Conservation (phyloP, 2,888 invertebrate species). For the Andrena trimmerana region DNA sequence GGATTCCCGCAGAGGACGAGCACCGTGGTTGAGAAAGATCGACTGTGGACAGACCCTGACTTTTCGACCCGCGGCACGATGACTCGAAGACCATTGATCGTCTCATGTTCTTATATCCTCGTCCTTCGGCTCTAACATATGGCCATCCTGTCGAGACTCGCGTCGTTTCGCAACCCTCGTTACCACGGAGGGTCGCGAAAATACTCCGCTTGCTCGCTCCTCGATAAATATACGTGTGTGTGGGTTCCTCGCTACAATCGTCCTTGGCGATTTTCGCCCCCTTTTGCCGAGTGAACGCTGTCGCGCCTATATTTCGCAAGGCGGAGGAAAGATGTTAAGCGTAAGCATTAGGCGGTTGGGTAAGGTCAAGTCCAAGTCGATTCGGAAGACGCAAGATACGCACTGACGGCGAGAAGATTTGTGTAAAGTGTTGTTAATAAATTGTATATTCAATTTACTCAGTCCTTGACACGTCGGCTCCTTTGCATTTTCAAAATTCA, state of each 20-base stretch:
- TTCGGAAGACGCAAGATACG: background rate
- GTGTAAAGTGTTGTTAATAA: too few relatives aligned
- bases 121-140: conserved; percentile 62
- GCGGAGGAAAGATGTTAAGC: too few relatives aligned
- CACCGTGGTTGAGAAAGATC: conserved; percentile 50
- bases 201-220: background rate
- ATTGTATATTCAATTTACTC: too few relatives aligned
- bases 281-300: background rate
- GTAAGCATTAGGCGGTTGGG: too few relatives aligned
- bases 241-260: background rate
- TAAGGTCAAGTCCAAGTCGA: background rate
- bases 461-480: background rate
- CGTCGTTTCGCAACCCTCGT: conserved; percentile 54
- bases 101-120: conserved; percentile 52
- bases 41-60: conserved; percentile 47
- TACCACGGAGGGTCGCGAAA: conserved; percentile 27
- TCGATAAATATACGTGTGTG: background rate
- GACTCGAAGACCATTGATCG: conserved; percentile 55
- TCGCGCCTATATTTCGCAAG: too few relatives aligned
- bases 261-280: background rate
- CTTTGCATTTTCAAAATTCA: background rate
- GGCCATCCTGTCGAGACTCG: conserved; percentile 44
- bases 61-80: conserved; percentile 54
- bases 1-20: conserved; percentile 35
- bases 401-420: too few relatives aligned